These are phyloP conservation scores for Acanthacorydalis orientalis DNA, from an alignment of 2,888 invertebrate genomes.

Conservation along the genomic window DNA sequence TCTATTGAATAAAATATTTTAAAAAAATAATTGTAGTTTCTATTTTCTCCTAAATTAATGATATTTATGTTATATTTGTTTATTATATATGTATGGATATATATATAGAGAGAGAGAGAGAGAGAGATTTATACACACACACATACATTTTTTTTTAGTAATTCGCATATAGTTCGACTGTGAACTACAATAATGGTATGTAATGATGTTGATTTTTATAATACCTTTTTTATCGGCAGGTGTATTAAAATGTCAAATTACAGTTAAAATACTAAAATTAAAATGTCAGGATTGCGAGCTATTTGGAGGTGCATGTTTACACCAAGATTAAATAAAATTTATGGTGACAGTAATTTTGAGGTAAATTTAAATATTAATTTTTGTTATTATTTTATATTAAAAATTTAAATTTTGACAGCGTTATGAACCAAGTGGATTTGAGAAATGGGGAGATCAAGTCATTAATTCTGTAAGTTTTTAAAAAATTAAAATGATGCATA, in stretches of 20 bases:
- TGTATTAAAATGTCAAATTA: background rate
- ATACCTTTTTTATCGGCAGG: no score
- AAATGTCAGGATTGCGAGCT: conserved; percentile 30
- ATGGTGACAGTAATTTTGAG: conserved; percentile 41
- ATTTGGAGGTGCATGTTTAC: conserved; percentile 49
- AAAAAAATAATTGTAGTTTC: no score
- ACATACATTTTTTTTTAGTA: no score
- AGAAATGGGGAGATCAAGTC: conserved; percentile 57
- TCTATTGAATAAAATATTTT: no score
- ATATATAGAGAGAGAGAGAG: no score
- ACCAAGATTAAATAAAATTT: conserved; percentile 54
- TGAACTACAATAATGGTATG: no score
- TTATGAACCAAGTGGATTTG: conserved; percentile 49
- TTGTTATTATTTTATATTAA: conserved; percentile 9
- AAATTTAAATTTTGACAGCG: conserved; percentile 31
- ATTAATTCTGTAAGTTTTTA: conserved; percentile 41
- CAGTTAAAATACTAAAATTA: conserved; percentile 1
- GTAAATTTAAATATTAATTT: conserved; percentile 19
- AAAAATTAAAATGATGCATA: background rate
- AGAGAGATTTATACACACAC: no score
- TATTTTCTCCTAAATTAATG: no score
- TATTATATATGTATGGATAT: no score
- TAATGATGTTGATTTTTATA: no score
- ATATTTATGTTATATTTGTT: no score
- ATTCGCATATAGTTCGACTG: no score